These are phyloP conservation scores for Halcyon chelicuti DNA, from an alignment of 2,797 vertebrate genomes.

Conservation along the genomic window DNA sequence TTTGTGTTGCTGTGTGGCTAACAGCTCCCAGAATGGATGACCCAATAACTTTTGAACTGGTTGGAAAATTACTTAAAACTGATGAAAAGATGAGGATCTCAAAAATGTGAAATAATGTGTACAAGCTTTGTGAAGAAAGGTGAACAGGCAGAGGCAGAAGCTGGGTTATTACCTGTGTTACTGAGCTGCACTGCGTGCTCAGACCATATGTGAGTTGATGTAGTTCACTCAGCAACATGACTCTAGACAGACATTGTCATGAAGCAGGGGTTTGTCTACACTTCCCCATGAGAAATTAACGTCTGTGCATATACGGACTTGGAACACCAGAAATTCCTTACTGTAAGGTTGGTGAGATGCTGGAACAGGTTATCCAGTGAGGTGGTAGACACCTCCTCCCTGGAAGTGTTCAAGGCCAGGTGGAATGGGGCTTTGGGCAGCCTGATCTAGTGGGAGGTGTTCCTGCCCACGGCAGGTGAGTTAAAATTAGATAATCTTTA, in stretches of 20 bases:
- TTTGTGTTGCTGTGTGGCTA: not conserved
- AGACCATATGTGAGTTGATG: not conserved
- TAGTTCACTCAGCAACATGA: rapidly evolving
- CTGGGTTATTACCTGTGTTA: too few species aligned
- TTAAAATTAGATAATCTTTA: not conserved
- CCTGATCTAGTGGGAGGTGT: not conserved
- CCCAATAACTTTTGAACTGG: rapidly evolving
- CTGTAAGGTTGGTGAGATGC: not conserved
- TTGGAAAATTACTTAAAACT: rapidly evolving
- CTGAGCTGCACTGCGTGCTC: not conserved
- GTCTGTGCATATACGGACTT: rapidly evolving
- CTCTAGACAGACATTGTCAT: not conserved
- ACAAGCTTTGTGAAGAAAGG: not conserved
- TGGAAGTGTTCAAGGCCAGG: not conserved
- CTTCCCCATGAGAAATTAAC: not conserved
- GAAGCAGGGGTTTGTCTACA: too few species aligned
- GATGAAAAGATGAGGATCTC: not conserved
- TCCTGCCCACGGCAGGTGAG: not conserved
- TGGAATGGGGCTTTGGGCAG: not conserved
- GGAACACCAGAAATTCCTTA: not conserved
- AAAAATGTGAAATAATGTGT: not conserved
- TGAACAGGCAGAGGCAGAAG: not conserved
- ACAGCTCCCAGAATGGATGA: rapidly evolving
- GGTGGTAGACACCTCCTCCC: not conserved
- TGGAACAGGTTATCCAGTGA: not conserved